These are phyloP conservation scores for Neuroterus valhalla DNA, from an alignment of 1,140 invertebrate genomes.

Conservation along the genomic window DNA sequence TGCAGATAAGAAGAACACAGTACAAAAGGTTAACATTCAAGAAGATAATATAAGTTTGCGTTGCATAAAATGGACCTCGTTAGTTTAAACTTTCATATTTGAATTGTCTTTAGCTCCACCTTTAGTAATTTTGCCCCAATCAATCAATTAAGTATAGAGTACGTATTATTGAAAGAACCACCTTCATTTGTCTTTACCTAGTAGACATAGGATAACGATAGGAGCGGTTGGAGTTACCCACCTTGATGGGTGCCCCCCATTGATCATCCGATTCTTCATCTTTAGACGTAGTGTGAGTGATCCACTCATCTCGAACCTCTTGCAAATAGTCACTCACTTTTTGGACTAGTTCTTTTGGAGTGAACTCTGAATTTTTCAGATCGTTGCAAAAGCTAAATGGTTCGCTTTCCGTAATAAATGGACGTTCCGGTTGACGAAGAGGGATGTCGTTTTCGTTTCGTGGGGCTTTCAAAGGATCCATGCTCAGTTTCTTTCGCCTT, in stretches of 20 bases:
- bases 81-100: conserved; percentile 31
- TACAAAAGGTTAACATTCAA: conserved; percentile 2
- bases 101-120: not conserved
- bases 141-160: not conserved
- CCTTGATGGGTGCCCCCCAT: conserved; percentile 66
- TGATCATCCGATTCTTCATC: conserved; percentile 42
- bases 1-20: conserved; percentile 2
- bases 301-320: conserved; percentile 49
- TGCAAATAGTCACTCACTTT: conserved; percentile 51
- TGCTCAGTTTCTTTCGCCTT: too few species aligned
- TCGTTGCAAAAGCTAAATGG: conserved; percentile 45
- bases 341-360: conserved; percentile 41
- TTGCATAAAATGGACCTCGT: conserved; percentile 27
- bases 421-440: conserved; percentile 24
- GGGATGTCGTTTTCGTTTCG: too few species aligned
- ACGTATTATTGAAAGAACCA: not conserved
- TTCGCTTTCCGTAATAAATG: conserved; percentile 32
- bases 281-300: conserved; percentile 27
- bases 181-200: conserved; percentile 17
- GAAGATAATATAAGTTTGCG: not conserved
- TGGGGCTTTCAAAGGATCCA: too few species aligned
- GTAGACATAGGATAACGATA: conserved; percentile 40
- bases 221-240: conserved; percentile 60
- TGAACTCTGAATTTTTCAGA: conserved; percentile 33
- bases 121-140: too few species aligned